These are phyloP conservation scores for Brachypodius melanocephalos DNA, from an alignment of 2,113 vertebrate genomes.

Conservation along the genomic window DNA sequence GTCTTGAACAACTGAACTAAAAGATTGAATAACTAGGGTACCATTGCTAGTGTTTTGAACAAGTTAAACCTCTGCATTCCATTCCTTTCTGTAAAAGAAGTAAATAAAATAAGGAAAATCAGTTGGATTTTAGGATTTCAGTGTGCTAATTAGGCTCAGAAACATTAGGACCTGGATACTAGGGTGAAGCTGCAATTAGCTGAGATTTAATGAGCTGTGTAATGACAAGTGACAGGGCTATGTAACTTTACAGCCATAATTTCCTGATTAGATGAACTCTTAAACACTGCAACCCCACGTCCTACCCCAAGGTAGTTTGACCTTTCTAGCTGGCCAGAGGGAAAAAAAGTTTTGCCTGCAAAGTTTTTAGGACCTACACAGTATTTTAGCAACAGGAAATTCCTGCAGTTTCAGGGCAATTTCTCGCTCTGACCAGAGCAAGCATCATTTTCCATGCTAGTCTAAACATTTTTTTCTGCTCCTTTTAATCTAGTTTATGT, in stretches of 20 bases:
- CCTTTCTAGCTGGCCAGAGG: conserved; percentile 34
- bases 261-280: conserved; percentile 76
- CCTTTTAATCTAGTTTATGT: background rate
- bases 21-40: background rate
- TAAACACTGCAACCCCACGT: conserved; percentile 8
- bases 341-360: background rate
- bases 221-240: conserved; percentile 75
- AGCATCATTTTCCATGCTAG: background rate
- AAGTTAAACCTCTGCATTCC: background rate
- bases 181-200: conserved; percentile 73
- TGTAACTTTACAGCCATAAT: conserved; percentile 73
- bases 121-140: conserved; percentile 40
- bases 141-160: conserved; percentile 49
- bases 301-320: conserved; percentile 38
- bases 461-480: conserved; percentile 16
- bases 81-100: background rate
- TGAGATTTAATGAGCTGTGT: conserved; percentile 78
- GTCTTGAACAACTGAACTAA: background rate
- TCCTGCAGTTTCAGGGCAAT: conserved; percentile 7
- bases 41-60: background rate
- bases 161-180: conserved; percentile 56
- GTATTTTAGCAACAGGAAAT: background rate
- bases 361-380: background rate
- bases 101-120: conserved; percentile 12
- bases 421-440: background rate